Conservation (phyloP, 2,113 vertebrate genomes). For the Gopherus evgoodei region DNA sequence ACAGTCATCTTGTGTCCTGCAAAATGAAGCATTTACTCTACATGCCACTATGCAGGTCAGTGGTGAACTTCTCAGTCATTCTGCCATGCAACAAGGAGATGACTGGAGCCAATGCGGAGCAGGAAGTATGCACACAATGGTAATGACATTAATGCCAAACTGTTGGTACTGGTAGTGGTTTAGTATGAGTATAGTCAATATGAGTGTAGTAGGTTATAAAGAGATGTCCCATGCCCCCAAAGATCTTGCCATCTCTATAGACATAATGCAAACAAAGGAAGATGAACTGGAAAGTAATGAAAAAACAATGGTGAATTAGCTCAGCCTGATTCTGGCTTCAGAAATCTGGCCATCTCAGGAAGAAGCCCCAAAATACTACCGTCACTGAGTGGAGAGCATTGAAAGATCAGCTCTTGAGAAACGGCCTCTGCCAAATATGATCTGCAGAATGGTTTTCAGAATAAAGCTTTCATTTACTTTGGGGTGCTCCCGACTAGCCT, state of each 20-base stretch:
- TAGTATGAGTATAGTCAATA: neutral
- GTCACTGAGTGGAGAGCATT: neutral
- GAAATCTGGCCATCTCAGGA: neutral
- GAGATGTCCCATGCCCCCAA: neutral
- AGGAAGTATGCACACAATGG: neutral
- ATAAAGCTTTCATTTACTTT: neutral
- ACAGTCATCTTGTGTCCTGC: neutral
- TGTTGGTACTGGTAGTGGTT: neutral
- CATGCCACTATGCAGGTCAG: neutral
- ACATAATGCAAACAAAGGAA: neutral
- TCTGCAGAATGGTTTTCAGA: neutral
- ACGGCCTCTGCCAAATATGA: neutral
- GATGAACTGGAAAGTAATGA: neutral
- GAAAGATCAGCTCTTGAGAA: neutral
- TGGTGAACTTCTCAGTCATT: conserved; percentile 8
- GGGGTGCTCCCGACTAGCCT: neutral
- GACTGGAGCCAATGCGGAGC: neutral
- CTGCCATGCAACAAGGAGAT: neutral
- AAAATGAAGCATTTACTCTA: neutral
- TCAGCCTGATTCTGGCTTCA: neutral
- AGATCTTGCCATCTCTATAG: neutral
- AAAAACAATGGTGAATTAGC: conserved; percentile 3
- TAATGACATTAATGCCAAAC: neutral
- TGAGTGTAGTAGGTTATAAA: neutral
- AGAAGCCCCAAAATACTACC: accelerated